Evolutionary conservation across 2,113 vertebrate genomes (phyloP).

Genomic region (Paradoxurus hermaphroditus): DNA sequence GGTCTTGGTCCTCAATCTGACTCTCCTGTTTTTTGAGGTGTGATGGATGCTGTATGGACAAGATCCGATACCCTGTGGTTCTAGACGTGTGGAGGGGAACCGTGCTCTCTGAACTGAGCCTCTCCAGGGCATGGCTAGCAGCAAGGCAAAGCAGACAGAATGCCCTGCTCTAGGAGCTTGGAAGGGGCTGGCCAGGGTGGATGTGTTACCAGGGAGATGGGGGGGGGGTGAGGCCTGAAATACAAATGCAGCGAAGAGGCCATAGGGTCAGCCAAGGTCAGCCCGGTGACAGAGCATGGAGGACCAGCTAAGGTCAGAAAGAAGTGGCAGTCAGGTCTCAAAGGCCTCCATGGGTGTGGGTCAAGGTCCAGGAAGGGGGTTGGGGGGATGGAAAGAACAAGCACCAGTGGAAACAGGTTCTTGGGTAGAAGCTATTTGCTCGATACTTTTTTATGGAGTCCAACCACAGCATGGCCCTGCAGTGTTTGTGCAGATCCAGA

Average conservation of each 20-base stretch:
- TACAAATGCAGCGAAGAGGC: not conserved
- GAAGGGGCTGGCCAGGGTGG: not conserved
- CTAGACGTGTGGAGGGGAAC: not conserved
- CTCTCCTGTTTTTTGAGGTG: not conserved
- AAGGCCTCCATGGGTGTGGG: not conserved
- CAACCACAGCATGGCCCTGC: fast-evolving
- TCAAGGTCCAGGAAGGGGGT: not conserved
- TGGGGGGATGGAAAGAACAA: not conserved
- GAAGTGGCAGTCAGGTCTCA: not conserved
- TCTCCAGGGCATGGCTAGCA: not conserved
- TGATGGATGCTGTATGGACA: not conserved
- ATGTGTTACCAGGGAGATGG: not conserved
- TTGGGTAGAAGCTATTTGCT: not conserved
- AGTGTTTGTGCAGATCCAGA: not conserved
- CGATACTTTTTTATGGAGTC: not conserved
- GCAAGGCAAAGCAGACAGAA: not conserved
- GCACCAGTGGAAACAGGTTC: not conserved
- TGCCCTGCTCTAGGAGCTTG: not conserved
- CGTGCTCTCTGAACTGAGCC: not conserved
- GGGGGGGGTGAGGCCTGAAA: not conserved
- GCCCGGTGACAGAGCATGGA: not conserved
- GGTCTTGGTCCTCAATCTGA: not conserved
- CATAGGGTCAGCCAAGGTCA: not conserved
- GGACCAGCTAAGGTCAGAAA: not conserved
- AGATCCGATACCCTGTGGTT: not conserved